phyloP scores from a whole-genome alignment of 2,888 invertebrate genomes.

The Aleiodes leptofemur region DNA sequence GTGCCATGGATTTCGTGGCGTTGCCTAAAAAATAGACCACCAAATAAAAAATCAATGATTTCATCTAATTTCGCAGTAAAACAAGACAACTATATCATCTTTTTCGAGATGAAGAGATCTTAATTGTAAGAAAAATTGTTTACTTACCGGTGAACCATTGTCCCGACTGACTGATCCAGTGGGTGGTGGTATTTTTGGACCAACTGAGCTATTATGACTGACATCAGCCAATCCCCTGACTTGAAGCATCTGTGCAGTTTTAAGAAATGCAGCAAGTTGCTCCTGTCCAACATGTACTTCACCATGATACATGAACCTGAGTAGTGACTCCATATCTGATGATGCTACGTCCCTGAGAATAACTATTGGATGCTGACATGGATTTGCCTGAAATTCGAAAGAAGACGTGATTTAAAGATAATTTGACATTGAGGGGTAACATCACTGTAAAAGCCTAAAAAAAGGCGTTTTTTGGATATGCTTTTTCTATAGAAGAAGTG shows the following conservation, averaged over 20 bases:
- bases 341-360: constrained; percentile 91
- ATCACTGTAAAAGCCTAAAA: no score
- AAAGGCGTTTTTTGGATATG: no score
- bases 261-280: constrained; percentile 89
- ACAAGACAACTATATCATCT: not conserved
- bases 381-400: constrained; percentile 80
- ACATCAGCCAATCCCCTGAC: constrained; percentile 92
- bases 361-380: constrained; percentile 93
- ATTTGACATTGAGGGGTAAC: constrained; percentile 18
- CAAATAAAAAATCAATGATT: no score
- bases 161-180: constrained; percentile 73
- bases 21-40: constrained; percentile 73
- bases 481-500: no score
- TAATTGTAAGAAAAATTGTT: not conserved
- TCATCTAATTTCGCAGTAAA: not conserved
- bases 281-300: constrained; percentile 94
- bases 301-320: constrained; percentile 95
- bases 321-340: constrained; percentile 90
- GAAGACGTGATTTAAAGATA: constrained; percentile 39
- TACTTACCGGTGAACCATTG: constrained; percentile 84
- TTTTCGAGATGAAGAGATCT: not conserved
- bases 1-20: constrained; percentile 81
- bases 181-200: constrained; percentile 66
- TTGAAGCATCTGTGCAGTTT: constrained; percentile 91
- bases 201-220: constrained; percentile 75